Base-by-base conservation (phyloP, 2,888 invertebrate species). In the Selenia dentaria region DNA sequence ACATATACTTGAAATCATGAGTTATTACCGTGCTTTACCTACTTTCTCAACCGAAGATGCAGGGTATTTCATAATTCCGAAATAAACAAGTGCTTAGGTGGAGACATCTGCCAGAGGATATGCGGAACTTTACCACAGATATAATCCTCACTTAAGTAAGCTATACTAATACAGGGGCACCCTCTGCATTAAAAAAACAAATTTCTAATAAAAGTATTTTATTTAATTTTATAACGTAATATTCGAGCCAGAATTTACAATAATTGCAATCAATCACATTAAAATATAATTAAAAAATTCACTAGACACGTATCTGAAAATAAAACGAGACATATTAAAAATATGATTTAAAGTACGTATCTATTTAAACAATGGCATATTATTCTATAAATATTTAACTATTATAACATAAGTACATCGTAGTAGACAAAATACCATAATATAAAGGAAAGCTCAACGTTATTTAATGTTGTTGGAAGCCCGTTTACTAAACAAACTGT, bases 191-290 rank as follows among this genome's bases (percentile, higher is more conserved):
- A 16, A 48, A 48, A 28, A 12, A 16, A 11, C 8, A 18, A 14
- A 4, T 24, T 4, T 11, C 42, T 36, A 26, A 42, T 28, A 28
- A 42, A 46, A 38, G 49, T 59, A 32, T 44, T 35, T 49, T 66
- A 57, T 53, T 51, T 38, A 9, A 36, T 36, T 49, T 12, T 36
- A 13, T 34, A 39, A 39, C 10, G 32, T 35, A 14, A 20, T 28
- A 34, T n/a, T 25, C 14, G 2, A 34, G n/a, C n/a, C 5, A 2
- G 24, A 5, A 9, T 2, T 10, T 18, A 11, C 1, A 9, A n/a
- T n/a, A n/a, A 20, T 34, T 24, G 13, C 22, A 34, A 10, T 13
- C 24, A 34, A 2, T 6, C 2, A 25, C 10, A 25, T 9, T 25
- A 24, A 24, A 24, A 24, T 24, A 13, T 14, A 14, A 8, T 22